These are phyloP conservation scores for Xerus rutilus DNA, from an alignment of 2,797 vertebrate genomes.

Conservation along the genomic window DNA sequence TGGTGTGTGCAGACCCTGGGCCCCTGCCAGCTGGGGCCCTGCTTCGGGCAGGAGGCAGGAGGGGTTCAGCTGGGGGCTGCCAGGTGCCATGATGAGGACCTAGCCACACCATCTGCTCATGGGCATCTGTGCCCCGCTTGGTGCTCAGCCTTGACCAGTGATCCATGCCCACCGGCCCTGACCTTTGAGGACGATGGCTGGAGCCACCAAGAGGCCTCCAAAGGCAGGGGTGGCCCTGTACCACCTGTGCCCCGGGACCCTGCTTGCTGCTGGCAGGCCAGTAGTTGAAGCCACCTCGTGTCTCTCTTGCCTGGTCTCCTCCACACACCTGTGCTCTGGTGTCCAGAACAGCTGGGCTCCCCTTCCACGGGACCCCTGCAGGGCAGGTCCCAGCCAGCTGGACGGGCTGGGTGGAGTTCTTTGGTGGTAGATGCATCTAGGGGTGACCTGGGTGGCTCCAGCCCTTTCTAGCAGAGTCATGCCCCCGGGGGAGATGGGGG, in stretches of 20 bases:
- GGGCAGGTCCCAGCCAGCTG: conserved; percentile 32
- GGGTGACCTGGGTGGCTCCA: not conserved
- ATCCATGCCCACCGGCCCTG: not conserved
- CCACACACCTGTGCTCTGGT: not conserved
- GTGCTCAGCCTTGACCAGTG: not conserved
- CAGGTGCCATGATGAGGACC: not conserved
- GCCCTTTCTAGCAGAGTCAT: not conserved
- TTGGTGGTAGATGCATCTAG: not conserved
- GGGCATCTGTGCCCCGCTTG: not conserved
- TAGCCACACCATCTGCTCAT: not conserved
- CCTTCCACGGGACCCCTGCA: not conserved
- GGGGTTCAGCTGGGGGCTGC: not conserved
- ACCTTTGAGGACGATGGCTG: not conserved
- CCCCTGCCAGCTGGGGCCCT: not conserved
- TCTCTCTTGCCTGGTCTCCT: conserved; percentile 26
- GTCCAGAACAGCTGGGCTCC: not conserved
- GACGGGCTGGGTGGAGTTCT: not conserved
- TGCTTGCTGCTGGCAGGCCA: conserved; percentile 2
- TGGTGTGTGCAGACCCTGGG: not conserved
- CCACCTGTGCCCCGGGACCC: not conserved
- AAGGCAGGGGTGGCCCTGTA: not conserved
- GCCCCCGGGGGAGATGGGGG: not conserved
- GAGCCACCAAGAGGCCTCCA: not conserved
- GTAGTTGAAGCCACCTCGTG: not conserved
- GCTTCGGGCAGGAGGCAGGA: not conserved